Conservation (phyloP, 2,888 invertebrate species). For the Mythimna vitellina region DNA sequence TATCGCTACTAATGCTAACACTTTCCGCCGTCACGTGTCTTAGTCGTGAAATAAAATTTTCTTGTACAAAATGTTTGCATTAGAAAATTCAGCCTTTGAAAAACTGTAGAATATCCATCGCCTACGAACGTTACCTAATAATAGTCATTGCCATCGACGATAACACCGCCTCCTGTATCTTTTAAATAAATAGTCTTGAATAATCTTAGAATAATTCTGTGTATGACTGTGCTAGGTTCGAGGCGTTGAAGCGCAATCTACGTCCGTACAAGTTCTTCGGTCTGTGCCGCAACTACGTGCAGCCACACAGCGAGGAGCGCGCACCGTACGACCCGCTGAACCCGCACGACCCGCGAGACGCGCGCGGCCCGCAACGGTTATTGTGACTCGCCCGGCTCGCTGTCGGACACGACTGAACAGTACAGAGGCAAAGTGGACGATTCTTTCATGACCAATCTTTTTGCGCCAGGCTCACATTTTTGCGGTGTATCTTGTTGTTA, state of each 20-base stretch:
- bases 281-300: constrained; percentile 84
- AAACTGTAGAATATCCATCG: not conserved
- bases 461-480: not conserved
- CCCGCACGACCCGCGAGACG: too few species aligned
- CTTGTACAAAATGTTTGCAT: not conserved
- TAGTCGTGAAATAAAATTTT: not conserved
- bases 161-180: not conserved
- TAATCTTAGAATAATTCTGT: not conserved
- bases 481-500: not conserved
- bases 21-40: not conserved
- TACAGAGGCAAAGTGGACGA: not conserved
- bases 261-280: constrained; percentile 85
- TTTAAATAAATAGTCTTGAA: not conserved
- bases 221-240: constrained; percentile 74
- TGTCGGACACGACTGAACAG: not conserved
- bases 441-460: not conserved
- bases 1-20: constrained; percentile 17
- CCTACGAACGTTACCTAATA: not conserved
- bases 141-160: not conserved
- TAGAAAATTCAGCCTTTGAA: not conserved
- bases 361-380: not conserved
- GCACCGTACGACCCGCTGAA: too few species aligned
- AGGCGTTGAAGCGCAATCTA: constrained; percentile 76
- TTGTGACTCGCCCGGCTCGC: not conserved
- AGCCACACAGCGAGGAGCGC: constrained; percentile 64